phyloP scores from a whole-genome alignment of 2,888 invertebrate genomes.

The Empis stercorea region DNA sequence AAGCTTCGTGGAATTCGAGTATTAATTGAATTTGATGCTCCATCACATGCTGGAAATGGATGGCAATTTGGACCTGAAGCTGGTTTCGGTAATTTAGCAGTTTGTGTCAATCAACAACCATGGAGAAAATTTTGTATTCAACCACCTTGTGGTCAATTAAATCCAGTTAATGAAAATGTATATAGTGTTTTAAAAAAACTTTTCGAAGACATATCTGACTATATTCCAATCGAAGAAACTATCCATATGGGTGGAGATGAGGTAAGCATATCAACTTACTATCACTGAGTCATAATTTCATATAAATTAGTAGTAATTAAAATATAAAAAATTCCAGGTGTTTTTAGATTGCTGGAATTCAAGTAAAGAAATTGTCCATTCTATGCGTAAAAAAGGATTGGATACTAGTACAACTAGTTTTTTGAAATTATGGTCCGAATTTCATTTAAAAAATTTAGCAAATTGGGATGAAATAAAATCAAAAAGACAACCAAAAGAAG shows the following conservation, averaged over 20 bases:
- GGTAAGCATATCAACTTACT: slow-evolving; percentile 36
- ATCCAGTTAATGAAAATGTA: slow-evolving; percentile 59
- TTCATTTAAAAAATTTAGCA: slow-evolving; percentile 44
- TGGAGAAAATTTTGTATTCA: slow-evolving; percentile 65
- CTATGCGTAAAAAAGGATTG: slow-evolving; percentile 47
- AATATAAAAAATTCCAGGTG: slow-evolving; percentile 38
- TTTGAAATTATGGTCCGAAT: slow-evolving; percentile 59
- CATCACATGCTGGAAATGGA: slow-evolving; percentile 72
- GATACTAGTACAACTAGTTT: slow-evolving; percentile 46
- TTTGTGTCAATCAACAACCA: slow-evolving; percentile 51
- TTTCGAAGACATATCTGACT: slow-evolving; percentile 52
- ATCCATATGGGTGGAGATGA: slow-evolving; percentile 82
- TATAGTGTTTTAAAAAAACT: slow-evolving; percentile 53
- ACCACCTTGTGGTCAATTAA: slow-evolving; percentile 77
- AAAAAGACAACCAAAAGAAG: background rate
- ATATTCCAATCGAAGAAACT: slow-evolving; percentile 44
- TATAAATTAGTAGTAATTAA: background rate
- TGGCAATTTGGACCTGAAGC: slow-evolving; percentile 52
- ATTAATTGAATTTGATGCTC: slow-evolving; percentile 79
- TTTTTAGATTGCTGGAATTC: slow-evolving; percentile 64
- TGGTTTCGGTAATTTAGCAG: slow-evolving; percentile 49
- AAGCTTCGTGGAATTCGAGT: slow-evolving; percentile 68
- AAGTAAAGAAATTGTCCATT: slow-evolving; percentile 50
- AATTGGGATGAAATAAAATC: slow-evolving; percentile 41
- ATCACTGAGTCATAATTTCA: background rate